Evolutionary conservation across 1,140 invertebrate genomes (phyloP), one percentile per base, ranked within the genome.

Genomic region (Cheumatopsyche charites): DNA sequence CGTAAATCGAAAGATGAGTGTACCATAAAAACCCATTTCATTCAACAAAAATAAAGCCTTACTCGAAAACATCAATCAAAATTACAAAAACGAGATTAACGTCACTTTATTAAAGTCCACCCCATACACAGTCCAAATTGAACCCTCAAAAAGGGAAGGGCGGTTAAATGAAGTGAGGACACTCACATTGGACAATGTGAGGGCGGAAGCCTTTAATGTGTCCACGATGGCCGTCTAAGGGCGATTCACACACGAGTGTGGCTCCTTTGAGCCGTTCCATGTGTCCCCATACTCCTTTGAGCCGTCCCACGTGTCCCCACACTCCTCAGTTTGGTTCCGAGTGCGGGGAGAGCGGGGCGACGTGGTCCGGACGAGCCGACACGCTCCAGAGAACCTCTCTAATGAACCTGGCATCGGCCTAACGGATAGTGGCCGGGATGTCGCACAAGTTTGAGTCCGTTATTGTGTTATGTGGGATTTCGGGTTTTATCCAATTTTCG

Each of bases 341-440:
- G 11, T 41, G 17, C 1, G 25, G 25, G 23, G 42, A 43, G 43
- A 9, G 42, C 21, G n/a, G 9, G 25, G 26, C 6, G 45, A n/a
- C 45, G 41, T 25, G 19, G 9, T 21, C 47, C 29, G 49, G 25
- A n/a, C 9, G 25, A 68, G 25, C 25, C 66, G 66, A 67, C 47
- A 68, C 25, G 66, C 66, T 25, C 21, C 13, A 26, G 11, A 13
- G 49, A 68, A 15, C 47, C 26, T 23, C 15, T 15, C 42, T 68
- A 68, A 68, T 55, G 55, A 68, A 55, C 66, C 66, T 41, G 23
- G n/a, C n/a, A n/a, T n/a, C n/a, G n/a, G n/a, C n/a, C n/a, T n/a
- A n/a, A n/a, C n/a, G n/a, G n/a, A n/a, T n/a, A n/a, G n/a, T n/a
- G n/a, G 29, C 29, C 29, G 29, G 3, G 29, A 9, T 36, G 9